phyloP scores from a whole-genome alignment of 2,113 vertebrate species.

The Aphyosemion australe region DNA sequence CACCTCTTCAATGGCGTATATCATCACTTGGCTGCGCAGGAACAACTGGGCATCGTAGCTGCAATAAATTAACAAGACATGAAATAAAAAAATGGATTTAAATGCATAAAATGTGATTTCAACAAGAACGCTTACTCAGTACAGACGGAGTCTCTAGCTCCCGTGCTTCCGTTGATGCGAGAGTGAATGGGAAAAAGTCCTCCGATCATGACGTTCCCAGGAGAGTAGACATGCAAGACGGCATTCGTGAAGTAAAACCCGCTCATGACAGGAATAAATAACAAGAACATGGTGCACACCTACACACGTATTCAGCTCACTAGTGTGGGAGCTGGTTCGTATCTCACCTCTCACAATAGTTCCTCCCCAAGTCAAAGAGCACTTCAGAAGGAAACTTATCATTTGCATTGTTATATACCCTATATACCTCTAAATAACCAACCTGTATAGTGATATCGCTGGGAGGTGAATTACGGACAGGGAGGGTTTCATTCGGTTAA shows the following conservation, averaged over 20 bases:
- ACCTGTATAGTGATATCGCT: too few relatives aligned
- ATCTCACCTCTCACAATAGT: not conserved
- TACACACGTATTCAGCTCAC: not conserved
- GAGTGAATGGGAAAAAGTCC: constrained; percentile 65
- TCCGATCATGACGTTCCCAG: constrained; percentile 67
- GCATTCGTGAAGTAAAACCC: not conserved
- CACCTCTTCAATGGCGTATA: constrained; percentile 61
- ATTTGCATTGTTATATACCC: too few relatives aligned
- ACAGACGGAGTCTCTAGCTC: constrained; percentile 12
- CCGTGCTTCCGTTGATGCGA: not conserved
- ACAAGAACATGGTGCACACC: constrained; percentile 29
- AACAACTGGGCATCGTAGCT: constrained; percentile 34
- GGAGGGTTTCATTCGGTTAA: too few relatives aligned
- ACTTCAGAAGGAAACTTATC: too few relatives aligned
- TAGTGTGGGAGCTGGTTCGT: not conserved
- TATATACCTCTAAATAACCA: too few relatives aligned
- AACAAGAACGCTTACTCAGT: constrained; percentile 28
- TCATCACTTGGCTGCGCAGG: constrained; percentile 60
- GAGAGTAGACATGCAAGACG: not conserved
- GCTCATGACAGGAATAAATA: constrained; percentile 4
- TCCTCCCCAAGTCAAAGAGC: too few relatives aligned
- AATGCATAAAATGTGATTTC: not conserved
- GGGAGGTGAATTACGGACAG: too few relatives aligned
- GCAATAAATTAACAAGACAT: not conserved
- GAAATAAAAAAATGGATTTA: too few relatives aligned